Conservation (phyloP, 2,888 invertebrate species). For the Drosophila lacicola region DNA sequence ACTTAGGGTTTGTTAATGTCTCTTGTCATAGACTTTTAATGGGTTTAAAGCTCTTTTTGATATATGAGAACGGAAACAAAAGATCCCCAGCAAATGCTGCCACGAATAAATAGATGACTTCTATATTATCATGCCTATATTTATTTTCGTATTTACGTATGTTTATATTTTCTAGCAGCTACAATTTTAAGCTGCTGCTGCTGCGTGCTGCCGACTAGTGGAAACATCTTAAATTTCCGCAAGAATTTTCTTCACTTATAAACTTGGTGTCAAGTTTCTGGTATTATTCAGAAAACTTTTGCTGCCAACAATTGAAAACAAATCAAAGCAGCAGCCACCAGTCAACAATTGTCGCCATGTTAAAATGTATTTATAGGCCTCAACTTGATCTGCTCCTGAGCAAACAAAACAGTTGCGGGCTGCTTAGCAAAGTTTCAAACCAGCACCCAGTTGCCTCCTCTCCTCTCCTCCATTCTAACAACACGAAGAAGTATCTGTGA, state of each 20-base stretch:
- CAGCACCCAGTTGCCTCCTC: conserved; percentile 1
- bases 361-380: conserved; percentile 72
- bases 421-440: conserved; percentile 68
- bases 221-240: conserved; percentile 7
- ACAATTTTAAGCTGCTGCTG: too few species aligned
- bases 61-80: not conserved
- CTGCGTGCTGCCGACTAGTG: not conserved
- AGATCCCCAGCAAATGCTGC: not conserved
- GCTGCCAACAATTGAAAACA: conserved; percentile 73
- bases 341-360: conserved; percentile 69
- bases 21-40: not conserved
- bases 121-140: too few species aligned
- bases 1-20: not conserved
- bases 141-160: too few species aligned
- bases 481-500: conserved; percentile 48
- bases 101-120: too few species aligned
- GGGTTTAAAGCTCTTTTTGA: not conserved
- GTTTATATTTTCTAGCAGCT: too few species aligned
- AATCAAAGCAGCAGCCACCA: conserved; percentile 61
- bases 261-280: conserved; percentile 63
- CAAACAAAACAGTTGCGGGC: conserved; percentile 60
- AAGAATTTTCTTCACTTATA: conserved; percentile 23
- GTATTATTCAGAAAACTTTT: conserved; percentile 58
- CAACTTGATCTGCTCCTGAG: conserved; percentile 29
- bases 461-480: not conserved